A percentile compares a stretch with the other conserved stretches of the same genome.
Conservation (phyloP, 53 echinoderm and acorn worm species). For the Astropecten irregularis region DNA sequence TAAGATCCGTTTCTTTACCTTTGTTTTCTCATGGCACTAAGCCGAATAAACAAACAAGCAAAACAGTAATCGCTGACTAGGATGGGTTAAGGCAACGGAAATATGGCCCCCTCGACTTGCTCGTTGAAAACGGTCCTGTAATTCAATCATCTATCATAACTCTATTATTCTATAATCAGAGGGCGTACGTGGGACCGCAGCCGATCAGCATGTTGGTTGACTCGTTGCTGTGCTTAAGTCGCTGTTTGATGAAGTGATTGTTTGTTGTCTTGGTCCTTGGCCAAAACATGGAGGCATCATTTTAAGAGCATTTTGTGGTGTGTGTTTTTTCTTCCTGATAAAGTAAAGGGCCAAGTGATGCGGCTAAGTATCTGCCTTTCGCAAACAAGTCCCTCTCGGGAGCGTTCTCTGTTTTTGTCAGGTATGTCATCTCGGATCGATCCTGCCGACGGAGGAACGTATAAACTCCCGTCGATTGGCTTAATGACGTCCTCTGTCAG, state of each 20-base stretch:
- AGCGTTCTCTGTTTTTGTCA: neutral
- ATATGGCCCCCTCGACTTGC: neutral
- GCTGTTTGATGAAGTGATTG: constrained; percentile 8
- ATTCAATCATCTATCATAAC: constrained; percentile 41
- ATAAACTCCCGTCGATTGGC: constrained; percentile 26
- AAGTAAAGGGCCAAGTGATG: constrained; percentile 16
- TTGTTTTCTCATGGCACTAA: too few species aligned
- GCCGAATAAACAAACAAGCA: too few species aligned
- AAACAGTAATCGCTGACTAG: too few species aligned
- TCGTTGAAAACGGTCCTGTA: neutral
- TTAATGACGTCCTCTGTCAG: constrained; percentile 41
- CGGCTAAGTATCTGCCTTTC: constrained; percentile 14
- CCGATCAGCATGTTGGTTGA: neutral
- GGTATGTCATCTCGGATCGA: constrained; percentile 1
- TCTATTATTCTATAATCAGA: constrained; percentile 39
- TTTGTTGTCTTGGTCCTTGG: constrained; percentile 3
- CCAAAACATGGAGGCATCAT: neutral
- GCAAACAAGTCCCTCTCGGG: constrained; percentile 29
- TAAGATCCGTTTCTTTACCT: too few species aligned
- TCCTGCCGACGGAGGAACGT: constrained; percentile 31
- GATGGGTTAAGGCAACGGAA: constrained; percentile 20
- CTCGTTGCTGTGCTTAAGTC: neutral
- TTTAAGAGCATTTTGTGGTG: neutral
- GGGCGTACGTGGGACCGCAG: neutral
- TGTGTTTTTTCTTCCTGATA: too few species aligned